Base-by-base conservation (phyloP, 2,888 invertebrate species). In the Aleiodes testaceus region DNA sequence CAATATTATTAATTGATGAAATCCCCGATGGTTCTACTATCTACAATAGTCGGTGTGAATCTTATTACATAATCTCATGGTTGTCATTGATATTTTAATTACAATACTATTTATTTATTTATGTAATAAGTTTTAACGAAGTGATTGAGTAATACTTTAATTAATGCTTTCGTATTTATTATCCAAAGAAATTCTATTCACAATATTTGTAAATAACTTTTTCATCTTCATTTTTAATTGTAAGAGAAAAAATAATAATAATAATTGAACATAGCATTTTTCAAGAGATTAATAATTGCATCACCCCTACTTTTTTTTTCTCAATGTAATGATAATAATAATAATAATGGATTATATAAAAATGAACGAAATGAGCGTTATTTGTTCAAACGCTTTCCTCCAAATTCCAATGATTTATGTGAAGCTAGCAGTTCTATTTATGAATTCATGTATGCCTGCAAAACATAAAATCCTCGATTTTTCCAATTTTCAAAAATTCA, bases 61-160 rank as follows among this genome's bases (percentile, higher is more conserved):
- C 14, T 59, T 59, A 42, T 16, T 14, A 59, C 42, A 9, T 59
- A 59, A 59, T 11, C 36, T 36, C 12, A 18, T 36, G 42, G 14
- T 42, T 59, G 16, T 59, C 59, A 42, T 42, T 59, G 9, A 20
- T 64, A 55, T 11, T 55, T 45, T 11, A 53, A 47, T 69, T 52
- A 66, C 22, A 3, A 44, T 65, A 66, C 61, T 53, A 16, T 59
- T 72, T 45, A 30, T n/a, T 52, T 45, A 50, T 61, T 52, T 44
- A 47, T 44, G 11, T 64, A 36, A 36, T 47, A 9, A 9, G 3
- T 47, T 47, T 16, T 16, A 47, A 47, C 14, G 16, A 47, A n/a
- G 47, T 47, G 16, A 47, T 47, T 47, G 47, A 7, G 16, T 47
- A 47, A 47, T 47, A 7, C 5, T 14, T 47, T 47, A 36, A 36